Base-by-base conservation (phyloP, 2,888 invertebrate species). In the Pristionchus exspectatus region DNA sequence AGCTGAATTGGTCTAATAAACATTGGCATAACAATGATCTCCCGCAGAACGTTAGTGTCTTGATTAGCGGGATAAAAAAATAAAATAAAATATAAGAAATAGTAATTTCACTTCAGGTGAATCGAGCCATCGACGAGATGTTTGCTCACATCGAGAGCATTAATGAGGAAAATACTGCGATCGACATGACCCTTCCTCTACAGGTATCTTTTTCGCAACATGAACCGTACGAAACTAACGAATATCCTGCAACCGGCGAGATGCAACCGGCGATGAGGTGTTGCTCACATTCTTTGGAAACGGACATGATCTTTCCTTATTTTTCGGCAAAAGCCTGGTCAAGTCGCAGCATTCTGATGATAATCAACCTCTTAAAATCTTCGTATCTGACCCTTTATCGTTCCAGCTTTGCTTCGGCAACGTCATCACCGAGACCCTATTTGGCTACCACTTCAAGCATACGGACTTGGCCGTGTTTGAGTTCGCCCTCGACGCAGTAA, bases 381-480 rank as follows among this genome's bases (percentile, higher is more conserved):
- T 38, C 38, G 38, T 38, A 38, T 38, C 38, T 38, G 38, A 38
- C 38, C 38, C 38, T 38, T 50, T 12, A 50, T 50, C 12, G 44
- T 89, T 90, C 54, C 90, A 93, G 91, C 63, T 93, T 9, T 91
- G 91, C 33, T 91, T 93, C 18, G 92, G 91, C 27, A 93, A 93
- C 88, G 90, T 93, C 7, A 93, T 93, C 89, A 91, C 91, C 90
- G 90, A 92, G 27, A 83, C 90, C 12, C 89, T 93, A 0, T 92
- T 92, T 74, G 92, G 93, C 18, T 91, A 90, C 74, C 90, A 89
- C 33, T 92, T 90, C 88, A 87, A 83, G 4, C 89, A 91, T 56
- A 86, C 91, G 24, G 90, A 92, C 16, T 54, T 87, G 54, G 87
- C 86, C 33, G 90, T 86, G 88, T 91, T 93, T 50, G 69, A 90